These are phyloP conservation scores for Hirtodrosophila confusa DNA, from an alignment of 2,888 invertebrate species.

Conservation along the genomic window DNA sequence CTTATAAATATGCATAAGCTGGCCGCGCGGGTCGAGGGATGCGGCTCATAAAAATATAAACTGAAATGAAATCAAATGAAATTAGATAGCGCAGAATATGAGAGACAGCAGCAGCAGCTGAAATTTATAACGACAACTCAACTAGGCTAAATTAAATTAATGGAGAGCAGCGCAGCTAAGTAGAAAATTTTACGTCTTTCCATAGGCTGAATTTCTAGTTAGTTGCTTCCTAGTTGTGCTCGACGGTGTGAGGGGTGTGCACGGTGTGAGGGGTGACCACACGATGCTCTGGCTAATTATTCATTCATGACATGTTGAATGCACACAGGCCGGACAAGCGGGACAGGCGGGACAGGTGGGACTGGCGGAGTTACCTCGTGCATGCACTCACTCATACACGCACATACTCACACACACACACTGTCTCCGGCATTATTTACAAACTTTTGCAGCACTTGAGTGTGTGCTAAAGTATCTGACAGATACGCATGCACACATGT, in stretches of 20 bases:
- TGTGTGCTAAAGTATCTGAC: constrained; percentile 71
- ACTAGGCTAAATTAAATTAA: constrained; percentile 70
- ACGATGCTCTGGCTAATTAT: constrained; percentile 72
- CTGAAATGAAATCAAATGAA: constrained; percentile 47
- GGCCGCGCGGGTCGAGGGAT: constrained; percentile 16
- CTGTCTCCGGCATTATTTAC: constrained; percentile 59
- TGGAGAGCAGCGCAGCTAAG: constrained; percentile 58
- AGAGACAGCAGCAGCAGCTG: constrained; percentile 2
- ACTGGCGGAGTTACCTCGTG: constrained; percentile 31
- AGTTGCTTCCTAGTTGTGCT: constrained; percentile 51
- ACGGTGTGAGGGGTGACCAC: constrained; percentile 25
- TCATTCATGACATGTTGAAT: constrained; percentile 80
- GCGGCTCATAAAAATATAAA: constrained; percentile 35
- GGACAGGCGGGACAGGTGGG: constrained; percentile 6
- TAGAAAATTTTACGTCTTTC: constrained; percentile 62
- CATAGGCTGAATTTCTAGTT: constrained; percentile 45
- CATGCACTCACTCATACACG: constrained; percentile 30
- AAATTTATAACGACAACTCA: constrained; percentile 61
- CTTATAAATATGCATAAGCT: constrained; percentile 71
- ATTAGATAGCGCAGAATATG: constrained; percentile 42
- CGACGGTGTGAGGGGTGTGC: background rate
- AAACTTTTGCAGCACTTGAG: constrained; percentile 62
- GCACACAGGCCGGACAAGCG: constrained; percentile 46
- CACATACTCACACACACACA: constrained; percentile 15
- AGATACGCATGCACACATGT: constrained; percentile 58